Conservation (phyloP, 2,797 vertebrate genomes). For the Serranus cabrilla region DNA sequence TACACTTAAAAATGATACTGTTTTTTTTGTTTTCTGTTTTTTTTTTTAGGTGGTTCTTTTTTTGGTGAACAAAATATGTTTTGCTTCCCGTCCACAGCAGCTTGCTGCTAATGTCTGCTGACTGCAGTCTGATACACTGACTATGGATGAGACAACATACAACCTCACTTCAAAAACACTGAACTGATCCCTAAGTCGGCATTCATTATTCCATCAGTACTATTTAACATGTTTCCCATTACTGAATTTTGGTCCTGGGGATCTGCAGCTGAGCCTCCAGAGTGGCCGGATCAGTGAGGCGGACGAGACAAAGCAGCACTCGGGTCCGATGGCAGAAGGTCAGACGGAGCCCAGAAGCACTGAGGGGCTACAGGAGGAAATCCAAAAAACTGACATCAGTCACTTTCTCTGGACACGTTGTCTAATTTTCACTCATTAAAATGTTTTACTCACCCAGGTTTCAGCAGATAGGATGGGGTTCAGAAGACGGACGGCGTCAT, state of each 20-base stretch:
- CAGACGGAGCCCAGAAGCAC: slow-evolving; percentile 85
- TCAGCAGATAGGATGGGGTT: slow-evolving; percentile 88
- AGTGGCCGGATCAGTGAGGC: slow-evolving; percentile 87
- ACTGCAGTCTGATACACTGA: too few species aligned
- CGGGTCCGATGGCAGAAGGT: slow-evolving; percentile 92
- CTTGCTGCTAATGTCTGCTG: too few species aligned
- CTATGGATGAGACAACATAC: too few species aligned
- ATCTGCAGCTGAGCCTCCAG: slow-evolving; percentile 91
- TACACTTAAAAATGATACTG: too few species aligned
- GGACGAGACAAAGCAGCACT: slow-evolving; percentile 91
- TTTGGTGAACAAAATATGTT: too few species aligned
- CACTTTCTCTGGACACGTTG: background rate
- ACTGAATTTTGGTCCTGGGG: slow-evolving; percentile 90
- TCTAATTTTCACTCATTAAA: background rate
- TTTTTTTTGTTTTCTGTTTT: too few species aligned
- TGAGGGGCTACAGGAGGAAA: slow-evolving; percentile 85
- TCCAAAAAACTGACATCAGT: background rate
- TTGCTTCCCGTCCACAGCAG: too few species aligned
- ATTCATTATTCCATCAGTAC: background rate
- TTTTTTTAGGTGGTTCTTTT: too few species aligned
- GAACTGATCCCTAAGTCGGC: background rate
- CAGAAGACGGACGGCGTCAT: slow-evolving; percentile 89
- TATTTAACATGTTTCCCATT: slow-evolving; percentile 51
- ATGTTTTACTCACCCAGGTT: slow-evolving; percentile 87
- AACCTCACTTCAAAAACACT: too few species aligned